Base-by-base conservation (phyloP, 2,797 vertebrate genomes). In the Allobates femoralis region DNA sequence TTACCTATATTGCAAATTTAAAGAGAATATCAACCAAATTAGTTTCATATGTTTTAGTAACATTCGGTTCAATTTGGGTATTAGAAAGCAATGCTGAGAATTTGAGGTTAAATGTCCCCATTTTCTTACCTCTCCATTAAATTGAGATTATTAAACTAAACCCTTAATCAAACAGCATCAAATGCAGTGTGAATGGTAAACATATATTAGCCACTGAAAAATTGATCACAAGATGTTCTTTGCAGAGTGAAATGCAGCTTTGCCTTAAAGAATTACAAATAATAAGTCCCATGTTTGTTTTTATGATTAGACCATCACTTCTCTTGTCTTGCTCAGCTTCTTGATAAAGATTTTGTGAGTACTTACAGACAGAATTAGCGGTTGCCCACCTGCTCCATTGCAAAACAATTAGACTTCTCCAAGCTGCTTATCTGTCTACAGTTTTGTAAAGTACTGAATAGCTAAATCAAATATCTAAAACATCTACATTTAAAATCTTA, bases 341-440 rank as follows among this genome's bases (percentile, higher is more conserved):
- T 89, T 91, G 90, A 90, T 91, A 89, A 75, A 91, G 82, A 81
- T 85, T 89, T 91, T 14, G 51, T 50, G 60, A 53, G 50, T 26
- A 79, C n/a, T 26, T 69, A 67, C 50, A 56, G 30, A 71, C 21
- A 78, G 51, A 79, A 85, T 71, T 80, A 82, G 73, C 46, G 50
- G 32, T 50, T 77, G 46, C 79, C 85, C 79, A 82, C 58, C 60
- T 86, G 71, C 85, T 82, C 21, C 69, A 81, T 58, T 2, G 41
- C 11, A 60, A 46, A 78, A 85, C 74, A 85, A 74, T 87, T 79
- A 90, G 78, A 89, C 86, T 85, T 84, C 82, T 77, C 91, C 84
- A 90, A 90, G 21, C 71, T 90, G 83, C 67, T 89, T 83, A 89
- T 91, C 55, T 90, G 41, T 79, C 89, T 89, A 91, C 88, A 85